Evolutionary conservation across 2,797 vertebrate genomes (phyloP).

Genomic region (Protosalanx chinensis): DNA sequence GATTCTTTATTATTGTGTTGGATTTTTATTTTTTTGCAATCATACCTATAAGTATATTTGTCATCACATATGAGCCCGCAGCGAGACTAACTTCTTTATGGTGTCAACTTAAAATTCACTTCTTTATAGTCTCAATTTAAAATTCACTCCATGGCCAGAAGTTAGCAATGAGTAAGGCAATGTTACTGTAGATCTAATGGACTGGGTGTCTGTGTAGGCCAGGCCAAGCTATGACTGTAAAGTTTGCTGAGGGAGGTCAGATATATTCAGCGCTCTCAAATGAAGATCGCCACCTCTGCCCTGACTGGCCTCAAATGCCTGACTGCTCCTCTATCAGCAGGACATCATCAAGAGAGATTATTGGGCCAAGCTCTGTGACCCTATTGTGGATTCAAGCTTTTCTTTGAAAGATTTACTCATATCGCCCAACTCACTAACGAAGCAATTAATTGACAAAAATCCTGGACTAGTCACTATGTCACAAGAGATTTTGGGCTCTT

Average conservation of each 20-base stretch:
- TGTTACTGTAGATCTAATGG: not conserved
- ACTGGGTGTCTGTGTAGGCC: not conserved
- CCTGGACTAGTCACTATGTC: not conserved
- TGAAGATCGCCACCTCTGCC: not conserved
- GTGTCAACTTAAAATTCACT: no score
- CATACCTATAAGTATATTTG: no score
- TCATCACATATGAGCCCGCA: no score
- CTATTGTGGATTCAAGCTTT: constrained; percentile 67
- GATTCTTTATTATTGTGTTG: constrained; percentile 41
- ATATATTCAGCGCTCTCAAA: constrained; percentile 1
- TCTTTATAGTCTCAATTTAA: no score
- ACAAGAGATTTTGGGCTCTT: not conserved
- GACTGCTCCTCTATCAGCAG: constrained; percentile 69
- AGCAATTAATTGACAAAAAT: constrained; percentile 46
- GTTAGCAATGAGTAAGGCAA: no score
- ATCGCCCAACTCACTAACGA: constrained; percentile 52
- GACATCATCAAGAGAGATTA: constrained; percentile 75
- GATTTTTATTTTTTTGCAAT: no score
- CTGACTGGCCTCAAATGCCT: constrained; percentile 39
- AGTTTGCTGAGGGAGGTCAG: not conserved
- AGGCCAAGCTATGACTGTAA: no score
- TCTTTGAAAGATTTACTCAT: constrained; percentile 66
- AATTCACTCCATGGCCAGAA: no score
- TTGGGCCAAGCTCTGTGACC: constrained; percentile 67
- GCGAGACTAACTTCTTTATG: no score